phyloP scores from a whole-genome alignment of 2,888 invertebrate genomes.

The Drosophila birchii region DNA sequence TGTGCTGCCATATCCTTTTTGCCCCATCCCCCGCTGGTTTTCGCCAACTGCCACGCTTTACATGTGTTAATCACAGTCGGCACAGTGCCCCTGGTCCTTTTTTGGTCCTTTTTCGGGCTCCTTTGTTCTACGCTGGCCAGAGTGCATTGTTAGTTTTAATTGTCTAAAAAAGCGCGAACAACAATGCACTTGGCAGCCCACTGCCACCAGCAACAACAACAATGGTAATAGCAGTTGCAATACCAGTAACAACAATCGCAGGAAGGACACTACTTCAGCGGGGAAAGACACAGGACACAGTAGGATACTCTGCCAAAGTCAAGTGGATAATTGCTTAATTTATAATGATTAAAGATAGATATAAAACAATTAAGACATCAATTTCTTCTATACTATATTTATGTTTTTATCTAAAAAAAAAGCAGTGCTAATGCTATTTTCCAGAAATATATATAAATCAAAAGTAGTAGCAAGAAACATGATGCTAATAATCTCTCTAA shows the following conservation, averaged over 20 bases:
- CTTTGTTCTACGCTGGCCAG: conserved; percentile 61
- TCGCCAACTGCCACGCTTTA: conserved; percentile 73
- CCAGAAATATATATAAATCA: not conserved
- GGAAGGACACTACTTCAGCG: not conserved
- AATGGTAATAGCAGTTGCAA: conserved; percentile 16
- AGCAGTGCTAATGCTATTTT: not conserved
- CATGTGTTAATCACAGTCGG: conserved; percentile 81
- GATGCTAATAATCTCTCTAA: not conserved
- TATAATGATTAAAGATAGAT: no score
- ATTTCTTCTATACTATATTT: no score
- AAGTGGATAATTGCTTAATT: conserved; percentile 3
- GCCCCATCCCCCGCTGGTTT: conserved; percentile 22
- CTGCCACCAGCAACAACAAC: conserved; percentile 27
- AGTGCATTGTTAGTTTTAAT: conserved; percentile 78
- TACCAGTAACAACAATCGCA: conserved; percentile 35
- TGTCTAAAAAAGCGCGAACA: conserved; percentile 75
- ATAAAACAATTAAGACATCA: no score
- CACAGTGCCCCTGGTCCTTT: conserved; percentile 40
- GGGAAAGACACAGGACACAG: conserved; percentile 1
- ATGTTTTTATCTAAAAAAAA: no score
- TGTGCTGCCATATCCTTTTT: conserved; percentile 46
- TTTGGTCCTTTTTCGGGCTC: conserved; percentile 49
- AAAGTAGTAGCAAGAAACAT: not conserved
- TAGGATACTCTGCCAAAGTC: conserved; percentile 19
- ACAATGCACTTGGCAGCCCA: conserved; percentile 59